Evolutionary conservation across 2,888 invertebrate species (phyloP).

Genomic region (Diaperis boleti): DNA sequence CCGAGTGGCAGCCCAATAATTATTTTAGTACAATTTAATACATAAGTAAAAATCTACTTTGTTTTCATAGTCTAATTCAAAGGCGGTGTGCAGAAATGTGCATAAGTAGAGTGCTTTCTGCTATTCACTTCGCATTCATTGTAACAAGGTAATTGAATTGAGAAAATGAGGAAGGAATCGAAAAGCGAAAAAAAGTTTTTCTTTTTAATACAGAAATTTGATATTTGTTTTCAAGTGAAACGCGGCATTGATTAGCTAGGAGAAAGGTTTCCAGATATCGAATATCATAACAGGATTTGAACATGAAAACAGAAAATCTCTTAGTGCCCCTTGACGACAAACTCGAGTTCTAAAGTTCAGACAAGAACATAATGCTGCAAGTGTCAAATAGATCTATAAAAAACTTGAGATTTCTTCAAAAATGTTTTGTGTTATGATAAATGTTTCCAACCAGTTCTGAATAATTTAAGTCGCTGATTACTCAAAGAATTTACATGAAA

Average conservation of each 20-base stretch:
- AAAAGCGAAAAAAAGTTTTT: not conserved
- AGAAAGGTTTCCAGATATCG: not conserved
- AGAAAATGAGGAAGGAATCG: no score
- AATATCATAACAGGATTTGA: constrained; percentile 20
- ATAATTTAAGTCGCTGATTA: constrained; percentile 19
- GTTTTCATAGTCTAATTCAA: no score
- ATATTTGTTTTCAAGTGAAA: constrained; percentile 3
- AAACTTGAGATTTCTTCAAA: constrained; percentile 2
- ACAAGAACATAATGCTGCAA: not conserved
- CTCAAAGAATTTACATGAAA: constrained; percentile 23
- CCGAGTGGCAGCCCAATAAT: no score
- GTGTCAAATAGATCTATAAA: not conserved
- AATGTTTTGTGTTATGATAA: constrained; percentile 1
- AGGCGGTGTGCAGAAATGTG: no score
- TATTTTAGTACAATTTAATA: no score
- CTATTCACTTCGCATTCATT: no score
- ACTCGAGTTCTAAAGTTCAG: constrained; percentile 2
- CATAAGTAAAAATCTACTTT: no score
- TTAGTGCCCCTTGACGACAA: constrained; percentile 12
- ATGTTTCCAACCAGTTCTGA: constrained; percentile 17
- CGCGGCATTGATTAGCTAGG: constrained; percentile 18
- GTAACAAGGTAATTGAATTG: constrained; percentile 1
- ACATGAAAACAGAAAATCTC: constrained; percentile 6
- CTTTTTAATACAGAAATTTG: constrained; percentile 14
- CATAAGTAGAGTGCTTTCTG: no score